phyloP scores from a whole-genome alignment of 2,113 vertebrate genomes.

The Cephalophus harveyi region DNA sequence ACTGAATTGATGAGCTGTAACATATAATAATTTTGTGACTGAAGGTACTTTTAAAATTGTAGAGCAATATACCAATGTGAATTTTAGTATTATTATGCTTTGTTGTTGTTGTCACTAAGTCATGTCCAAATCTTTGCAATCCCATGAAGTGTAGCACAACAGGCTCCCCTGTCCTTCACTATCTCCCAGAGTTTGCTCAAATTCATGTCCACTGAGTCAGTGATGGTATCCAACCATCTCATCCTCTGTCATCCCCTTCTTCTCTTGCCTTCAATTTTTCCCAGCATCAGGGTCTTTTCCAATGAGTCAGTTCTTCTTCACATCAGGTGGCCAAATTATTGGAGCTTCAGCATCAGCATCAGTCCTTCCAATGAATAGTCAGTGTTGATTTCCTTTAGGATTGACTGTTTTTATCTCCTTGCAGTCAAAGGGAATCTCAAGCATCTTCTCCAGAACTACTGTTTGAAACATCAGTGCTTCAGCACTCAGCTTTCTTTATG shows the following conservation, averaged over 20 bases:
- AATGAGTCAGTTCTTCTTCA: not conserved
- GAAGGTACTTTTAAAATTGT: not conserved
- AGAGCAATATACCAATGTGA: not conserved
- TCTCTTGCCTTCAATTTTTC: not conserved
- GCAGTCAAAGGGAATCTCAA: not conserved
- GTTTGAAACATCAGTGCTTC: not conserved
- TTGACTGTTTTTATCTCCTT: not conserved
- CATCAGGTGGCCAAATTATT: not conserved
- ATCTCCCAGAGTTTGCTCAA: not conserved
- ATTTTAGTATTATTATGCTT: not conserved
- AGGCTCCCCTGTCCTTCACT: not conserved
- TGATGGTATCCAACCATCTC: not conserved
- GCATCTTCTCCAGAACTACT: not conserved
- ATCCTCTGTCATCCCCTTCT: not conserved
- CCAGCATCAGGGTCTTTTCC: not conserved
- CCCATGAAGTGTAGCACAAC: rapidly evolving
- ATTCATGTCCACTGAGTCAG: not conserved
- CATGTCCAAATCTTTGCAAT: not conserved
- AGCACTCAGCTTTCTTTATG: not conserved
- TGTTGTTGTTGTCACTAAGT: not conserved
- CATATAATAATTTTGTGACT: not conserved
- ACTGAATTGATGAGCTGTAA: not conserved
- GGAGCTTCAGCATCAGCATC: not conserved
- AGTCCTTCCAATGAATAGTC: not conserved
- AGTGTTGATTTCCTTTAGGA: not conserved